Percentiles rank a stretch among this genome's conserved stretches.
phyloP scores from a whole-genome alignment of 2,888 invertebrate genomes.

The Microplitis manilae region DNA sequence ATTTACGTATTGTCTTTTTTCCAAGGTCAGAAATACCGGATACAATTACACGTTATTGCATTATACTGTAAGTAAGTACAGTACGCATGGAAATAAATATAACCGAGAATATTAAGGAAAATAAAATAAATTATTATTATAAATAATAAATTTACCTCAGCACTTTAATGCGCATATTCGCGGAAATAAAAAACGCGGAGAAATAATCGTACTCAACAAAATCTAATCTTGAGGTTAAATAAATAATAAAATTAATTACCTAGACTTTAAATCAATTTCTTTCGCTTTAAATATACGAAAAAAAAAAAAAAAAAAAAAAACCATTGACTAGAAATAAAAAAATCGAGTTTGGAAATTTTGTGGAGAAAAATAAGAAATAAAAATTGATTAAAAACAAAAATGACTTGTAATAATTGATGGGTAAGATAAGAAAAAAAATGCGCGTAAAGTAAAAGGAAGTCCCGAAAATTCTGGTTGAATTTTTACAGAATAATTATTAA shows the following conservation, averaged over 20 bases:
- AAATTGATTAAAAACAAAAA: too few species aligned
- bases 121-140: too few species aligned
- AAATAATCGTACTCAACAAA: not conserved
- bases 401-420: too few species aligned
- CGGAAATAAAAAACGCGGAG: not conserved
- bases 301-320: too few species aligned
- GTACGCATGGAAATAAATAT: not conserved
- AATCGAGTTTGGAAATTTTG: too few species aligned
- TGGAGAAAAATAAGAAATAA: too few species aligned
- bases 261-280: too few species aligned
- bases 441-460: too few species aligned
- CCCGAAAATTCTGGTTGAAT: not conserved
- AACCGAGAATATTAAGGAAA: not conserved
- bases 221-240: not conserved
- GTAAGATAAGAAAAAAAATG: too few species aligned
- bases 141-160: too few species aligned
- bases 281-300: too few species aligned
- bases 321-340: too few species aligned
- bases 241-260: not conserved
- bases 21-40: not conserved
- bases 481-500: slow-evolving; percentile 31
- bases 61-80: not conserved
- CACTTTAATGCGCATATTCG: not conserved
- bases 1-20: not conserved
- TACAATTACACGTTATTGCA: not conserved